A percentile compares a stretch with the other conserved stretches of the same genome.
Conservation (phyloP, 2,797 vertebrate genomes). For the Prionace glauca region DNA sequence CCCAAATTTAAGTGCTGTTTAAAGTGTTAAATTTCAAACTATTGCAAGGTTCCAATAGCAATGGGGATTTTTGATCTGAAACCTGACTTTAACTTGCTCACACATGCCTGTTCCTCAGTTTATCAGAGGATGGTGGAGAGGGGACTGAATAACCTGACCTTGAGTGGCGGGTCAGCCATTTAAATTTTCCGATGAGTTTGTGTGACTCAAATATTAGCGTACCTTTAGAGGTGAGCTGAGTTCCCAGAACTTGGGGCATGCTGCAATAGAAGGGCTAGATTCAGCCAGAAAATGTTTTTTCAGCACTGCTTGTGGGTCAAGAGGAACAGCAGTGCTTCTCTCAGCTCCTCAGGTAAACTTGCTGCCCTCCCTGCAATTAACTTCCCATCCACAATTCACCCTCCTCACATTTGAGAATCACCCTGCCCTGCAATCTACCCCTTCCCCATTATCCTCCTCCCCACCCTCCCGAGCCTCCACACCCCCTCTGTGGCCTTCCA, state of each 20-base stretch:
- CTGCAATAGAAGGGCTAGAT: background rate
- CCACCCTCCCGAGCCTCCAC: background rate
- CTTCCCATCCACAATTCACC: background rate
- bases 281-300: background rate
- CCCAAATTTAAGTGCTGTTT: background rate
- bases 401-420: too few relatives aligned
- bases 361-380: background rate
- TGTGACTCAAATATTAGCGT: background rate
- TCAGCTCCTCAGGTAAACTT: background rate
- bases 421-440: background rate
- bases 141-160: background rate
- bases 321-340: background rate
- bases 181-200: background rate
- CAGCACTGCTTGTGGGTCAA: background rate
- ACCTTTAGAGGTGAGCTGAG: background rate
- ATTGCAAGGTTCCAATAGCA: background rate
- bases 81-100: background rate
- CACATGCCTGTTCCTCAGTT: background rate
- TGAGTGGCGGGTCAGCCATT: background rate
- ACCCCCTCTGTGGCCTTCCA: background rate
- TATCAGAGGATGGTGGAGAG: background rate
- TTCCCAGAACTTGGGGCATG: background rate
- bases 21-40: background rate
- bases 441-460: background rate
- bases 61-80: background rate